Evolutionary conservation across 2,888 invertebrate species (phyloP).

Genomic region (Notocelia uddmanniana): DNA sequence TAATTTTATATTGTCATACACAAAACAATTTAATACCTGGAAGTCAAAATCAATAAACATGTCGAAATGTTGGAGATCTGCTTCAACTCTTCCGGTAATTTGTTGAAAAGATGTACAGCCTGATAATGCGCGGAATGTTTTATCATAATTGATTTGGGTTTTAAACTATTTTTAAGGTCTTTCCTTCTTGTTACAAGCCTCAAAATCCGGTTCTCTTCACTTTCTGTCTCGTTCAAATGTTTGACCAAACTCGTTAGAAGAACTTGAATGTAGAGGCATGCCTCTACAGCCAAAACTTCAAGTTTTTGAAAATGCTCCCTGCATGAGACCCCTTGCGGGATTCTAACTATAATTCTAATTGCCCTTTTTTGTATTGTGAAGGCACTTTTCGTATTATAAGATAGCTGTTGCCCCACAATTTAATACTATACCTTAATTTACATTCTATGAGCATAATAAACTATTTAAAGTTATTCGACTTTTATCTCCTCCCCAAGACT

Average conservation of each 20-base stretch:
- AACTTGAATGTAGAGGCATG: neutral
- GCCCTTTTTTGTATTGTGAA: no score
- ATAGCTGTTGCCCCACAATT: no score
- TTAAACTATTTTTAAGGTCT: neutral
- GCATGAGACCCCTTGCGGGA: neutral
- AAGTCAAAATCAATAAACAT: no score
- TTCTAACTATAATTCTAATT: neutral
- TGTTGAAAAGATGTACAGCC: slow-evolving; percentile 4
- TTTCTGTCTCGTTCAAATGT: neutral
- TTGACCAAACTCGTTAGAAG: neutral
- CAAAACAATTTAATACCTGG: no score
- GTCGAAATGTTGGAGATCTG: neutral
- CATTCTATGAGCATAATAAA: no score
- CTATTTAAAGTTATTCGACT: no score
- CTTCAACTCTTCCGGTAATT: neutral
- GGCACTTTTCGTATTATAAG: no score
- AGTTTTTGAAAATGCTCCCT: neutral
- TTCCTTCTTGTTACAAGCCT: neutral
- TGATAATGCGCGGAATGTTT: no score
- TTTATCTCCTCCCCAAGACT: no score
- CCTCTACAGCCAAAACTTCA: neutral
- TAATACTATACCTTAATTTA: no score
- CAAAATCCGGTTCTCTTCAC: no score
- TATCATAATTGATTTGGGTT: neutral
- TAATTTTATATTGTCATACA: no score